Evolutionary conservation across 2,113 vertebrate genomes (phyloP).

Genomic region (Ceyx melanurus): DNA sequence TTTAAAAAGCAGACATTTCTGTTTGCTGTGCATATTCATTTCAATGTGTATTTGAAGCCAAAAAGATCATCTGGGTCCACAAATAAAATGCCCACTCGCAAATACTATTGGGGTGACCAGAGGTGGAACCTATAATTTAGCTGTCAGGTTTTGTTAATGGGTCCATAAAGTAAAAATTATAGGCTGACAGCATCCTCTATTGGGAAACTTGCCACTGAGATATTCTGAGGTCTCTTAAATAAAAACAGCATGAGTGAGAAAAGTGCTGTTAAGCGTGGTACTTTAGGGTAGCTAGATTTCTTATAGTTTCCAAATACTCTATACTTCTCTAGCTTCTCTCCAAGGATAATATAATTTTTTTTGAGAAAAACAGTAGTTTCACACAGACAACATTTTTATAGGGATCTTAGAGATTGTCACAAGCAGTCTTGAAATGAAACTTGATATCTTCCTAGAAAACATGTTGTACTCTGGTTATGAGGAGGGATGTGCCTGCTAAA

Average conservation of each 20-base stretch:
- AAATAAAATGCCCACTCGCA: slow-evolving; percentile 23
- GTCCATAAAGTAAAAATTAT: slow-evolving; percentile 52
- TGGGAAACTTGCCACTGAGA: not conserved
- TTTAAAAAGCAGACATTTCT: slow-evolving; percentile 26
- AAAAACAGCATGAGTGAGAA: not conserved
- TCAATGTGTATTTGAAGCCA: not conserved
- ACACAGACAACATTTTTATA: not conserved
- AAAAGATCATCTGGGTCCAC: not conserved
- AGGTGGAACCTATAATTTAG: slow-evolving; percentile 43
- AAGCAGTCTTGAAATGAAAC: not conserved
- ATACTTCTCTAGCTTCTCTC: not conserved
- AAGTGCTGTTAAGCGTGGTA: not conserved
- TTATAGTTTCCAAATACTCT: not conserved
- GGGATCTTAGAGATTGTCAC: not conserved
- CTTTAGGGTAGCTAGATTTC: not conserved
- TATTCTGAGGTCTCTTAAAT: slow-evolving; percentile 9
- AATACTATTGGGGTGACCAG: slow-evolving; percentile 6
- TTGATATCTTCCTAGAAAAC: not conserved
- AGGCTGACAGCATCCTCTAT: not conserved
- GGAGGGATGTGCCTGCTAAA: not conserved
- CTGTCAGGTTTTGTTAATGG: slow-evolving; percentile 48
- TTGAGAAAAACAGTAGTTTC: not conserved
- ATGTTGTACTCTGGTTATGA: not conserved
- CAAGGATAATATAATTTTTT: not conserved
- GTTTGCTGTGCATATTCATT: slow-evolving; percentile 5